Evolutionary conservation across 2,888 invertebrate species (phyloP), one percentile per base, ranked within the genome.

Genomic region (Alcis repandata): DNA sequence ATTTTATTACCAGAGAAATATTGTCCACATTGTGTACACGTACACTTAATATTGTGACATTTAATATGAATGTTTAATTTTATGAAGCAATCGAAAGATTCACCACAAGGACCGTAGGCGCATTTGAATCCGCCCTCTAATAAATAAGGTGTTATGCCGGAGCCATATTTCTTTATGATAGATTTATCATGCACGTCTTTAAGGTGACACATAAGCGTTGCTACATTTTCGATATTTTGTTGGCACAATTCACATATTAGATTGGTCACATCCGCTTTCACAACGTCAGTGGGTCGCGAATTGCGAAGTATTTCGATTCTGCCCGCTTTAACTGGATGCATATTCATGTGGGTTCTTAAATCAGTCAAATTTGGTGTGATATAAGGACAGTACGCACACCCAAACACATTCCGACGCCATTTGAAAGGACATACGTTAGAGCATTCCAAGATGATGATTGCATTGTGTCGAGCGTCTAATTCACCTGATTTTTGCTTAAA

Each of bases 391-490:
- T 59, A 59, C 1, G 85, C 87, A 67, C 92, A 92, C 32, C 79
- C 82, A 70, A 89, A 92, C 2, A 79, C 69, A 0, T 91, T 91
- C 8, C 87, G 79, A 40, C 79, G 83, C 89, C 89, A 91, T 66
- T 90, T 82, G 76, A 92, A 92, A 1, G 91, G 92, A 60, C 85
- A 85, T n/a, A 78, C 87, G 79, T 89, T 91, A 41, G 91, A 89
- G 75, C 77, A 87, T 75, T 90, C 86, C 53, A 92, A 77, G 58
- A 91, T 84, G 61, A 88, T 78, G 33, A 83, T 85, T 49, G 91
- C 91, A 72, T 92, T 91, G 81, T 87, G 86, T 77, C 91, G 88
- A 15, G 38, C 58, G 38, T 63, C 63, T 17, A 40, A 53, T 17
- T 51, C 20, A 13, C 63, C 51, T 0, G 40, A 32, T 33, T 45